Percentiles rank a stretch among this genome's conserved stretches.
phyloP scores from a whole-genome alignment of 2,797 vertebrate genomes.

The Apodemus agrarius region DNA sequence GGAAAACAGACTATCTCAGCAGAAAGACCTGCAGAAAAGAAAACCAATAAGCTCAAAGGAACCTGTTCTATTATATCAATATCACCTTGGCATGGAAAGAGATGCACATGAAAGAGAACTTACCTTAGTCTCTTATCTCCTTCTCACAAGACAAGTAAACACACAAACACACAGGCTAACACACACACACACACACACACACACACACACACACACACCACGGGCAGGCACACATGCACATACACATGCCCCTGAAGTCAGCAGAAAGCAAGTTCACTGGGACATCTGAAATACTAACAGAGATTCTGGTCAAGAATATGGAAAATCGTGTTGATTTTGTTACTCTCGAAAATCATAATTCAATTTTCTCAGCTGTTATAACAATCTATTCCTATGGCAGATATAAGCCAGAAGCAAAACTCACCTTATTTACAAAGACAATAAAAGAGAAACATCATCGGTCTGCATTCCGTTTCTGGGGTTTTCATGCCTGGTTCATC shows the following conservation, averaged over 20 bases:
- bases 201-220: background rate
- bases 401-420: slow-evolving; percentile 50
- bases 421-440: slow-evolving; percentile 64
- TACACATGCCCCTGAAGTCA: background rate
- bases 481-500: slow-evolving; percentile 41
- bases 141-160: background rate
- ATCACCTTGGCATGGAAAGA: background rate
- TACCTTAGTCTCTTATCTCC: background rate
- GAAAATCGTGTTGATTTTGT: slow-evolving; percentile 47
- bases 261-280: slow-evolving; percentile 31
- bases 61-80: background rate
- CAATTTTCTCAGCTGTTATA: slow-evolving; percentile 50
- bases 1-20: background rate
- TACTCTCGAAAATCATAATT: slow-evolving; percentile 57
- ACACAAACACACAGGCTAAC: background rate
- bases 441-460: slow-evolving; percentile 62
- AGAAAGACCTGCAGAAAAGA: background rate
- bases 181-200: background rate
- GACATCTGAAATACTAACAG: slow-evolving; percentile 39
- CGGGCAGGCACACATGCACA: background rate
- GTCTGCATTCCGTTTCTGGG: slow-evolving; percentile 61
- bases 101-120: background rate
- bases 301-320: slow-evolving; percentile 3
- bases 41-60: background rate
- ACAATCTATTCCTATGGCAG: slow-evolving; percentile 30